Base-by-base conservation (phyloP, 2,888 invertebrate species). In the Eudasyphora cyanicolor region DNA sequence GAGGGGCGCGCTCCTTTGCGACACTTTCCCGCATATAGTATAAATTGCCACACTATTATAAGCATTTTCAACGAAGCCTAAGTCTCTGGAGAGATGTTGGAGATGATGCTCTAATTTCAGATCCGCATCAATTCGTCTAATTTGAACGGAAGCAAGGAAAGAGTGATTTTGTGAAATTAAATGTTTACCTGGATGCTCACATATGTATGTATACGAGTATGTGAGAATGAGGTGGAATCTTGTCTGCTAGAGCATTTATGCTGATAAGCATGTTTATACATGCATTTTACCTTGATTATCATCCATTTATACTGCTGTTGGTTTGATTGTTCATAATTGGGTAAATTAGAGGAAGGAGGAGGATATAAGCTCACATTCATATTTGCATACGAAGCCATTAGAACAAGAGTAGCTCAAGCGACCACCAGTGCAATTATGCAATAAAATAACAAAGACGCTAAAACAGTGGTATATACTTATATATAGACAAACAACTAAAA, bases 231-330 rank as follows among this genome's bases (percentile, higher is more conserved):
- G 10, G 38, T n/a, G 45, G n/a, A 45, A 45, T 45, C n/a, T 45
- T n/a, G 38, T n/a, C n/a, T n/a, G 12, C 12, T 38, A 14, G 38
- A 7, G 38, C 6, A n/a, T n/a, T n/a, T 12, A 4, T n/a, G 1
- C 4, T n/a, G 7, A 45, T n/a, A 12, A 45, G 45, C 57, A 14
- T 24, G 54, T 21, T 12, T 54, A 54, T 8, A 54, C 24, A 54
- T 54, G 27, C 57, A 57, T 21, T 57, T 14, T 57, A 57, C 57
- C 57, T 57, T 57, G 24, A 57, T 57, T 24, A 57, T 57, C 57
- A 45, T 14, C 24, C 27, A 5, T 14, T 27, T 24, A n/a, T n/a
- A 27, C 24, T 5, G 27, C 5, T 57, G 57, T 24, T 24, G 27
- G 24, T 27, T 57, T 57, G 57, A 57, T 27, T 24, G 57, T 57